Base-by-base conservation (phyloP, 2,888 invertebrate species). In the Encarsia formosa region DNA sequence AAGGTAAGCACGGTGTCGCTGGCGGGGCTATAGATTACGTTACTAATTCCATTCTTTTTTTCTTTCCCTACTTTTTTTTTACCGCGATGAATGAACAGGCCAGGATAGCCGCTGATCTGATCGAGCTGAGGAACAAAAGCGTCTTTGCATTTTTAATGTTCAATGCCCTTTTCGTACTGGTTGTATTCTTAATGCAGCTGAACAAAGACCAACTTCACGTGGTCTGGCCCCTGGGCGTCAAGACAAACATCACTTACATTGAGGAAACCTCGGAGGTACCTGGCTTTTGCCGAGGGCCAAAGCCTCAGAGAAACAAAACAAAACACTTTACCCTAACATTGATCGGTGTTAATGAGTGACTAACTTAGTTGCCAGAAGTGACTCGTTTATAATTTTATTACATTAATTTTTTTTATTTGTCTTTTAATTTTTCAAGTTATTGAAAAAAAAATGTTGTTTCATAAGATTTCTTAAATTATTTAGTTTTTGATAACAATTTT, bases 91-190 rank as follows among this genome's bases (percentile, higher is more conserved):
- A 31, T 15, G 49, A 24, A 77, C 83, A 92, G 91, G 90, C 85
- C 75, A 84, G 91, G 75, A 88, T 92, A 72, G 91, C 91, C 71
- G 80, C 81, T 70, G 94, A 95, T 78, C 83, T 98, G 77, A 84
- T 91, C 75, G 95, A 95, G 75, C 86, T 97, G 74, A 84, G 97
- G 74, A 97, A 97, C 85, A 94, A 95, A 78, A 91, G 92, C 71
- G 93, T 94, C 73, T 94, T 95, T 79, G 92, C 91, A 75, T 96
- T 97, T 86, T 90, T 97, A 81, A 97, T 98, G 96, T 89, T 97
- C 84, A 99, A 98, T 86, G 92, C 96, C 77, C 86, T 98, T 75
- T 98, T 97, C 86, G 93, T 97, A 76, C 87, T 98, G 81, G 91
- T 96, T 79, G 95, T 98, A 74, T 93, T 98, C 81, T 88, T 98